Base-by-base conservation (phyloP, 1,140 invertebrate genomes). In the Drosophila guanche region DNA sequence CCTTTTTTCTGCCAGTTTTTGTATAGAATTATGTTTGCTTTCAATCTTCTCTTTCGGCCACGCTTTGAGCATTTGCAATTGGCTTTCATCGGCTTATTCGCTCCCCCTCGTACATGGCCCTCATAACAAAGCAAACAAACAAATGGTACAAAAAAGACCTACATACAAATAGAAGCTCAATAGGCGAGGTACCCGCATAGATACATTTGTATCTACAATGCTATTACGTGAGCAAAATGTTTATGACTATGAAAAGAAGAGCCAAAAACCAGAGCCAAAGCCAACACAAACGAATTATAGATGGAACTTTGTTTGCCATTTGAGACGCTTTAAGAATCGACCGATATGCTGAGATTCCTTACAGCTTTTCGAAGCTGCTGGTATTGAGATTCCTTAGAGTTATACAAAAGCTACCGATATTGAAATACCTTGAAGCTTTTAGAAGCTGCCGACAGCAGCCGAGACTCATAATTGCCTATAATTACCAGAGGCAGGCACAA, bases 51-150 rank as follows among this genome's bases (percentile, higher is more conserved):
- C 16, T 48, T 61, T 55, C 37, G 16, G 10, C 51, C 78, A 81
- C 79, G 76, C 66, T 81, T 48, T 47, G 43, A 61, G 76, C 74
- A 80, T 81, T 86, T 67, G 47, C 84, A 69, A 78, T 75, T 78
- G 76, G 73, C 65, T 80, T 80, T 80, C 51, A 65, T 56, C 71
- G 66, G 59, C 65, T 74, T 79, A 73, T 25, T 41, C 33, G 40
- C 3, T 29, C n/a, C 41, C 20, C 20, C 54, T 8, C 40, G 54
- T 46, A 61, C 57, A 63, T 46, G 70, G 50, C 72, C 59, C 70
- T 48, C 70, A 47, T 57, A 66, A 43, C 52, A 74, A 56, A 56
- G 43, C 10, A 48, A 40, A 74, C 40, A 55, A 42, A 29, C 37
- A 42, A 53, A 50, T 4, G 2, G 43, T 50, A 6, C 12, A 62